Evolutionary conservation across 2,888 invertebrate genomes (phyloP).

Genomic region (Eurois occulta): DNA sequence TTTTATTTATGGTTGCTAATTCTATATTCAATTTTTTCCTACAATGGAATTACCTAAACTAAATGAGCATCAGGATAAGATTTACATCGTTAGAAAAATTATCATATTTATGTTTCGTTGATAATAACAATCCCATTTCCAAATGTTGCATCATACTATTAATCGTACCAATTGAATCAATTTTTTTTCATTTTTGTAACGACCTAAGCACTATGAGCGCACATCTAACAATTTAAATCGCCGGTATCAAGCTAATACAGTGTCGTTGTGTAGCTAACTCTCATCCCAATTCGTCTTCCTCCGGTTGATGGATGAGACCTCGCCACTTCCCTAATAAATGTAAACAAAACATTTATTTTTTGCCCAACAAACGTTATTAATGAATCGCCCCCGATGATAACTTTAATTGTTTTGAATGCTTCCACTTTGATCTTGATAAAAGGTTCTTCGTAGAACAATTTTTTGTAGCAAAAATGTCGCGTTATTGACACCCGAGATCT

Average conservation of each 20-base stretch:
- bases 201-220: no score
- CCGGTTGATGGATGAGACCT: conserved; percentile 86
- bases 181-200: neutral
- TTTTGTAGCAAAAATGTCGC: conserved; percentile 73
- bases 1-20: neutral
- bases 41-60: conserved; percentile 59
- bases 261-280: conserved; percentile 68
- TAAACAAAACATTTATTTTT: conserved; percentile 88
- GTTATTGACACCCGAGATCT: conserved; percentile 74
- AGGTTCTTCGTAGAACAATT: conserved; percentile 71
- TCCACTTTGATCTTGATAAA: conserved; percentile 78
- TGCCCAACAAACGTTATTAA: conserved; percentile 83
- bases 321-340: conserved; percentile 88
- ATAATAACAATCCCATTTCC: neutral
- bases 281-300: conserved; percentile 84
- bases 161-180: no score
- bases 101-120: neutral
- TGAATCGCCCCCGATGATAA: conserved; percentile 82
- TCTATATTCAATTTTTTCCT: no score
- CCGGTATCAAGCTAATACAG: conserved; percentile 71
- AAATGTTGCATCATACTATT: neutral
- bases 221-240: neutral
- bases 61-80: neutral
- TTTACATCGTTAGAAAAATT: neutral
- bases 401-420: conserved; percentile 85